Base-by-base conservation (phyloP, 2,888 invertebrate genomes). In the Pseudanteris insignis region DNA sequence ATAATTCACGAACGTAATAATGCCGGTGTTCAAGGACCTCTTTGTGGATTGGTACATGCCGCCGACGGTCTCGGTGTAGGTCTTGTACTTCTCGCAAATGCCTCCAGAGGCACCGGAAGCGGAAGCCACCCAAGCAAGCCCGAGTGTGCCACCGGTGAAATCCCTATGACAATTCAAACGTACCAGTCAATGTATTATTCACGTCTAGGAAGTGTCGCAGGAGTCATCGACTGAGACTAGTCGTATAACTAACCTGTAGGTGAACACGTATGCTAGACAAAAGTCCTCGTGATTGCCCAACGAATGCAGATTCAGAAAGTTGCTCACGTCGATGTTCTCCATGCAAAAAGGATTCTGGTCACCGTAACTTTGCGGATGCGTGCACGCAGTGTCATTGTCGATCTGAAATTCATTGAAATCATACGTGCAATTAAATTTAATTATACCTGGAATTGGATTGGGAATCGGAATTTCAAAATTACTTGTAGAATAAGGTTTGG, bases 231-330 rank as follows among this genome's bases (percentile, higher is more conserved):
- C 25, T 29, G n/a, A 2, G 14, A 24, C 34, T 10, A 12, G 25
- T 11, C 2, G 5, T 40, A 11, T 37, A n/a, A 15, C 29, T 41
- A 61, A 75, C 78, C 77, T 69, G 80, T 94, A 94, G 0, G 99
- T 99, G 82, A 99, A 97, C 62, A 99, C 95, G 80, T 98, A 99
- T n/a, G 99, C 98, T 64, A 99, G 86, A 79, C 99, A 99, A 83
- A 98, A 99, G 81, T 94, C 94, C 74, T 97, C 94, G 80, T 99
- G 99, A 83, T 99, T 95, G 51, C 92, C 91, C 65, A 97, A 84
- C 7, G 98, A 98, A 81, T 99, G 98, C 32, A 98, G 86, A 82
- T 99, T 99, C 54, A 99, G 85, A 82, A 97, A 99, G 83, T 99
- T 99, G 71, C 96, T 96, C 63, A 99, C 99, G 81, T 99, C 99